These are phyloP conservation scores for Oostethus manadensis DNA, from an alignment of 2,113 vertebrate species.

Conservation along the genomic window DNA sequence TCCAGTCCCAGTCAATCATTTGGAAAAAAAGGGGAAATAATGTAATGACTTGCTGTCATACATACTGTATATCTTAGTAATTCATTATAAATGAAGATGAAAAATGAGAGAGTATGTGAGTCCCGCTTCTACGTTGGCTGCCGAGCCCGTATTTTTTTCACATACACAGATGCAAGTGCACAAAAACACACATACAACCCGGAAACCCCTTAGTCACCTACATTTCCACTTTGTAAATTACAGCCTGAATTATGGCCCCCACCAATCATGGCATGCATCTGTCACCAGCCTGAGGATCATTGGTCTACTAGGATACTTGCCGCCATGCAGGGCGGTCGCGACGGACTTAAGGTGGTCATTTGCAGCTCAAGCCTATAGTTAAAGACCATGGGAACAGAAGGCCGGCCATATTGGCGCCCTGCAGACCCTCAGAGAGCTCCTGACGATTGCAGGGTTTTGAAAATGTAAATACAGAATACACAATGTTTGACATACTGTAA, in stretches of 20 bases:
- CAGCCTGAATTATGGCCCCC: constrained; percentile 48
- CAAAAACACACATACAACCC: constrained; percentile 1
- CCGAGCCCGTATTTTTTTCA: background rate
- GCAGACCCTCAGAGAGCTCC: constrained; percentile 28
- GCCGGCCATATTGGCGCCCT: constrained; percentile 40
- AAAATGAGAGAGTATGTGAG: constrained; percentile 17
- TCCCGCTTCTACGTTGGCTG: background rate
- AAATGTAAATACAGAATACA: constrained; percentile 33
- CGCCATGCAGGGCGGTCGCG: constrained; percentile 44
- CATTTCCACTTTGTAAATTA: constrained; percentile 65
- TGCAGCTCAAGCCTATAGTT: constrained; percentile 61
- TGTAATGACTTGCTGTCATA: constrained; percentile 11
- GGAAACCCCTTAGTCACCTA: constrained; percentile 47
- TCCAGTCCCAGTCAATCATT: constrained; percentile 12
- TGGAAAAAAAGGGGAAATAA: constrained; percentile 19
- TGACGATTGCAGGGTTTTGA: constrained; percentile 37
- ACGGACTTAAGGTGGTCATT: constrained; percentile 59
- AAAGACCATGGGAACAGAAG: constrained; percentile 54
- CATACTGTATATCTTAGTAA: constrained; percentile 12
- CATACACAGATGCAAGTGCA: background rate
- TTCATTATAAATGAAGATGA: constrained; percentile 5
- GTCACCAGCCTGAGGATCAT: constrained; percentile 57
- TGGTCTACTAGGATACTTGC: constrained; percentile 29
- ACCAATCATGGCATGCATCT: constrained; percentile 55
- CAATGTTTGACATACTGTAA: constrained; percentile 22